phyloP scores from a whole-genome alignment of 64 coral and sea anemone genomes.

The Montipora capricornis region DNA sequence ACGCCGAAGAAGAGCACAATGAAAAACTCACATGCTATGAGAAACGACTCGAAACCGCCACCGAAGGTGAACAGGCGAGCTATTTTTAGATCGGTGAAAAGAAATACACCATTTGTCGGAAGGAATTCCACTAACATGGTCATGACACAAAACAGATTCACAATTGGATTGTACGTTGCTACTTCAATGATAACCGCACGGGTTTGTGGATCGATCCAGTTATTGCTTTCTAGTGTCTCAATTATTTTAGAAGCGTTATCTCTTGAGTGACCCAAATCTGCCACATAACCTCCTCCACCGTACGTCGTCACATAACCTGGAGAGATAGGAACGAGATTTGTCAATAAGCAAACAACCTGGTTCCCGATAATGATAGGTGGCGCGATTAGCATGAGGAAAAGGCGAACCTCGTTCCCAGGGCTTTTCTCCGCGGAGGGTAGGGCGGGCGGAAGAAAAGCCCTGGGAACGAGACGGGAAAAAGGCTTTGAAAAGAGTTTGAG shows the following conservation, averaged over 20 bases:
- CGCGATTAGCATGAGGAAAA: too few relatives aligned
- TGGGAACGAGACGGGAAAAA: too few relatives aligned
- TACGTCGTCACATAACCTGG: constrained; percentile 76
- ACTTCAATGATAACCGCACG: constrained; percentile 78
- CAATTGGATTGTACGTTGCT: constrained; percentile 77
- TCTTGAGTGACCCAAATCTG: constrained; percentile 80
- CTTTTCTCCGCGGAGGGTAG: too few relatives aligned
- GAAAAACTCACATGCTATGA: constrained; percentile 83
- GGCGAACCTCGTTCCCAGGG: too few relatives aligned
- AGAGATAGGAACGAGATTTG: neutral
- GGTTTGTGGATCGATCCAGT: constrained; percentile 83
- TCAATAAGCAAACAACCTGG: neutral
- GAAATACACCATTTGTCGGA: constrained; percentile 84
- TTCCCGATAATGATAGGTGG: too few relatives aligned
- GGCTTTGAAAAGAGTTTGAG: too few relatives aligned
- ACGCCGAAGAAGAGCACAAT: constrained; percentile 83
- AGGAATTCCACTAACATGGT: constrained; percentile 84
- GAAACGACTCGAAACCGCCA: constrained; percentile 73
- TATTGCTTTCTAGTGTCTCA: constrained; percentile 69
- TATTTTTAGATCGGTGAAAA: constrained; percentile 88
- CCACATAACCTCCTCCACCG: constrained; percentile 84
- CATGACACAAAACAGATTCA: constrained; percentile 90
- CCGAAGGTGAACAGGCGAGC: constrained; percentile 85
- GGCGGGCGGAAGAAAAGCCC: too few relatives aligned
- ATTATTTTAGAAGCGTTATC: constrained; percentile 71